Base-by-base conservation (phyloP, 2,888 invertebrate genomes). In the Zaprionus obscuricornis region DNA sequence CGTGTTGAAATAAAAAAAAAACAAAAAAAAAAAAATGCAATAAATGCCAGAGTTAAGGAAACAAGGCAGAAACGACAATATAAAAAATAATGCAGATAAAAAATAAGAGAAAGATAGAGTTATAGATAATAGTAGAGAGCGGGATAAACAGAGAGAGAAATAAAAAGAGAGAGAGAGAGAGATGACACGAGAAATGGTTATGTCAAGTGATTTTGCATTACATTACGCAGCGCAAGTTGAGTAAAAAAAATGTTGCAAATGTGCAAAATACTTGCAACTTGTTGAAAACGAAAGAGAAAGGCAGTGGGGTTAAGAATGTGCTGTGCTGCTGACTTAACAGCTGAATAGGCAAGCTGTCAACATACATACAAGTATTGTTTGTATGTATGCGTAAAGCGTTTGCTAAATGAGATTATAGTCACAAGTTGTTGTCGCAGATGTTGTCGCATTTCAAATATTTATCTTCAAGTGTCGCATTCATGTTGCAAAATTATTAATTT, bases 21-120 rank as follows among this genome's bases (percentile, higher is more conserved):
- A n/a, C n/a, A n/a, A n/a, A n/a, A n/a, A n/a, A 60, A 57, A 65
- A 62, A 59, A 83, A 79, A 78, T 85, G 81, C 76, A 85, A 78
- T 78, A 85, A 78, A 79, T 68, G 78, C 73, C 78, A 82, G n/a
- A n/a, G 55, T 56, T 50, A 57, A 64, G 34, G 36, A 37, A 54
- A 16, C 37, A 42, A 46, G 42, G 36, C 36, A 24, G 43, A 42
- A 42, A n/a, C n/a, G n/a, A n/a, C n/a, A n/a, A n/a, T n/a, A 29
- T 5, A 5, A 7, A n/a, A n/a, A n/a, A n/a, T n/a, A n/a, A n/a
- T n/a, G n/a, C n/a, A 20, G 13, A 10, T 3, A 33, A 18, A 22
- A n/a, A 42, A 10, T 13, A 14, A 8, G 20, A 17, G 10, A 22
- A 10, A 2, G 7, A 6, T 3, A 6, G n/a, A 27, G 8, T 8